phyloP scores from a whole-genome alignment of 2,888 invertebrate species.

The Masnerella sp. region DNA sequence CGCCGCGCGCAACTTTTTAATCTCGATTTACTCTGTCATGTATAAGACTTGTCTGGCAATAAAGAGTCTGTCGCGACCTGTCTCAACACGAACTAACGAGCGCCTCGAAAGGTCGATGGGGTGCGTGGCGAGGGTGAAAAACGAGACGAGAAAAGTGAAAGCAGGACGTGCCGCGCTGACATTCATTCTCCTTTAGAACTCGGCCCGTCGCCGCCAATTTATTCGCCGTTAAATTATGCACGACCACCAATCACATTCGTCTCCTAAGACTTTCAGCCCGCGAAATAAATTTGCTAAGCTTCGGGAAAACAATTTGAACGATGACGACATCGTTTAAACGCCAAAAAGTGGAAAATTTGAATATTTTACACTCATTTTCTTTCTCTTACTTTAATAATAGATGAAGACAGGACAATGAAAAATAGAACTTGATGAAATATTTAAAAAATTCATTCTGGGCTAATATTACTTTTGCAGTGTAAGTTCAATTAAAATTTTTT shows the following conservation, averaged over 20 bases:
- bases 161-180: conserved; percentile 52
- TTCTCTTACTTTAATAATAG: no score
- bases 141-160: conserved; percentile 58
- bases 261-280: conserved; percentile 52
- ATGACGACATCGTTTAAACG: no score
- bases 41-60: conserved; percentile 51
- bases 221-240: conserved; percentile 60
- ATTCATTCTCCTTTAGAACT: conserved; percentile 56
- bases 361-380: no score
- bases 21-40: conserved; percentile 52
- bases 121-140: conserved; percentile 58
- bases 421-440: no score
- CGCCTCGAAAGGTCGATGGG: conserved; percentile 58
- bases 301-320: no score
- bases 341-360: no score
- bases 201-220: conserved; percentile 47
- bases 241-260: conserved; percentile 53
- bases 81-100: conserved; percentile 61
- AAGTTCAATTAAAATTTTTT: no score
- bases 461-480: no score
- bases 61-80: conserved; percentile 63
- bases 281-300: conserved; percentile 57
- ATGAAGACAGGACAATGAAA: no score
- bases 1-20: conserved; percentile 45
- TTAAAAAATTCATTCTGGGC: no score